A percentile compares a stretch with the other conserved stretches of the same genome.
Conservation (phyloP, 1,140 invertebrate species). For the Reticulitermes speratus region DNA sequence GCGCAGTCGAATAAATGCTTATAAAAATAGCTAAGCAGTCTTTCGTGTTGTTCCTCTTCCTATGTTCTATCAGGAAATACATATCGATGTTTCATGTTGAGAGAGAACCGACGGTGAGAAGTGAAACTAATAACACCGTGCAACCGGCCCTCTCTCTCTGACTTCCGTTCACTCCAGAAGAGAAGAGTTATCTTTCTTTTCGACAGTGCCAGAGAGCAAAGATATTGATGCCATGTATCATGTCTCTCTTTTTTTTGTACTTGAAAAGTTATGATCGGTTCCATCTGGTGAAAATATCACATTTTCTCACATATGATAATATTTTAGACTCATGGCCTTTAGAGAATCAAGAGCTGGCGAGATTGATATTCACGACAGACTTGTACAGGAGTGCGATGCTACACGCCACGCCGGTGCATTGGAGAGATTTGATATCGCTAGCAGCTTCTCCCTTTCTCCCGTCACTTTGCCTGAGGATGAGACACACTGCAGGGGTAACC, state of each 20-base stretch:
- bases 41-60: neutral
- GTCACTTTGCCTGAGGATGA: neutral
- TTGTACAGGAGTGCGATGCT: neutral
- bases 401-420: neutral
- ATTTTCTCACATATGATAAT: constrained; percentile 15
- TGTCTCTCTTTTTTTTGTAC: neutral
- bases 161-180: neutral
- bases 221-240: constrained; percentile 10
- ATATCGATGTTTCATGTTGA: neutral
- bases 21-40: too few relatives aligned
- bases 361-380: constrained; percentile 11
- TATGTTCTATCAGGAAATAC: neutral
- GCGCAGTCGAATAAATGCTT: too few relatives aligned
- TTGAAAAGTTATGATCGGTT: neutral
- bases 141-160: neutral
- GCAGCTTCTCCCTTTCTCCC: neutral
- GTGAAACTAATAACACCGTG: neutral
- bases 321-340: neutral
- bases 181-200: constrained; percentile 12
- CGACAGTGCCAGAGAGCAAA: constrained; percentile 5
- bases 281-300: constrained; percentile 7
- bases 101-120: neutral
- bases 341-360: neutral
- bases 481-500: neutral
- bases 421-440: constrained; percentile 8